Percentiles rank a stretch among this genome's conserved stretches.
These are phyloP conservation scores for Cantharis lateralis DNA, from an alignment of 2,888 invertebrate genomes.

Conservation along the genomic window DNA sequence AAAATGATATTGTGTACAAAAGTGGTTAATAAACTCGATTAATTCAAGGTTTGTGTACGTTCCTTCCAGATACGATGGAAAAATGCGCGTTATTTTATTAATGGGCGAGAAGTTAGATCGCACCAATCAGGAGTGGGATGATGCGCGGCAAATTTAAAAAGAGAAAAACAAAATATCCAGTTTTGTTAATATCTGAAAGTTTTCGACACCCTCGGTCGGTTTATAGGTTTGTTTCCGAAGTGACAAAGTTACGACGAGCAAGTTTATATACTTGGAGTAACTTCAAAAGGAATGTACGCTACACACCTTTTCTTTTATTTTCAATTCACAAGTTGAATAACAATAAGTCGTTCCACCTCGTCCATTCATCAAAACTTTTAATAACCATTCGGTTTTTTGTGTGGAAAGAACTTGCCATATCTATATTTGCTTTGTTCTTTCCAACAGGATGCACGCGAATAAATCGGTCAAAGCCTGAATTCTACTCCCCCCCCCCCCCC, in stretches of 20 bases:
- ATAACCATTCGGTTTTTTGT: constrained; percentile 4
- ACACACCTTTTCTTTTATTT: background rate
- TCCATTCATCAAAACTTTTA: constrained; percentile 15
- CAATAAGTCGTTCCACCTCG: constrained; percentile 1
- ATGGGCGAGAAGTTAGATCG: background rate
- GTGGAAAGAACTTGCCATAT: background rate
- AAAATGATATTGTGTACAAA: constrained; percentile 18
- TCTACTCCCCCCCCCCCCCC: background rate
- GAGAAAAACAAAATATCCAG: background rate
- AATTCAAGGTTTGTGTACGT: constrained; percentile 33
- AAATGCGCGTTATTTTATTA: background rate
- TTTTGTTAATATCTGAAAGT: background rate
- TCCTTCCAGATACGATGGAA: background rate
- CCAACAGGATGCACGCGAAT: background rate
- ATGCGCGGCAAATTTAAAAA: background rate
- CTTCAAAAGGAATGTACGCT: background rate
- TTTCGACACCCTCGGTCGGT: background rate
- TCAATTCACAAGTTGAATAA: background rate
- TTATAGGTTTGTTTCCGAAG: background rate
- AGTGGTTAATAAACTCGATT: constrained; percentile 35
- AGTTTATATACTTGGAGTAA: background rate
- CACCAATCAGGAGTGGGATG: background rate
- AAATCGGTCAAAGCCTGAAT: background rate
- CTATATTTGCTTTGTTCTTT: background rate
- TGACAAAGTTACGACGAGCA: background rate